phyloP scores from a whole-genome alignment of 2,888 invertebrate species.

The Steinernema carpocapsae region DNA sequence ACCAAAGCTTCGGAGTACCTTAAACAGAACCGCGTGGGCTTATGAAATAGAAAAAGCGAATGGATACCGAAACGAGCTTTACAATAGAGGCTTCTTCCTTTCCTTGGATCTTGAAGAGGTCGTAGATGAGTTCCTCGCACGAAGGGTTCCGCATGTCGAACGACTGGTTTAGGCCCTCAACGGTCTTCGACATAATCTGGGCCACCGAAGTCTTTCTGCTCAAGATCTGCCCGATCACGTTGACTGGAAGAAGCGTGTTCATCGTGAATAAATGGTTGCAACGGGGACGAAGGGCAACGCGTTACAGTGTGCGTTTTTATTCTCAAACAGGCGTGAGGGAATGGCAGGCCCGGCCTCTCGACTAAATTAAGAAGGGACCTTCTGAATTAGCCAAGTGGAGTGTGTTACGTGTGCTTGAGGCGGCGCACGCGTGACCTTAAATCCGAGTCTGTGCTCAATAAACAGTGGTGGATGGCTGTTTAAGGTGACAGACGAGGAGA shows the following conservation, averaged over 20 bases:
- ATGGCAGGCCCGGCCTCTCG: neutral
- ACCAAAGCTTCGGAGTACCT: slow-evolving; percentile 52
- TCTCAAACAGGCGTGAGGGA: neutral
- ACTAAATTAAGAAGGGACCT: neutral
- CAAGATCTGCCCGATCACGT: slow-evolving; percentile 55
- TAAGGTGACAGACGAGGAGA: neutral
- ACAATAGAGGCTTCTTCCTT: slow-evolving; percentile 52
- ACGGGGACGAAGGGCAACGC: neutral
- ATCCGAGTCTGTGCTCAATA: neutral
- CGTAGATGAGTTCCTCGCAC: slow-evolving; percentile 55
- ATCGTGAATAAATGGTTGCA: too few relatives aligned
- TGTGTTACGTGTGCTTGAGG: neutral
- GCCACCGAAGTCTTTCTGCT: slow-evolving; percentile 51
- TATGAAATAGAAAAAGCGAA: too few relatives aligned
- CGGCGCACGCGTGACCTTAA: neutral
- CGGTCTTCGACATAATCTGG: slow-evolving; percentile 51
- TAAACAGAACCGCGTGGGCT: neutral
- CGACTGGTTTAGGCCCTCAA: slow-evolving; percentile 50
- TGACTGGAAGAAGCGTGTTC: slow-evolving; percentile 53
- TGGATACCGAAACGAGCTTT: slow-evolving; percentile 42
- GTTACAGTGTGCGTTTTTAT: slow-evolving; percentile 1
- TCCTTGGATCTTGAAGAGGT: slow-evolving; percentile 52
- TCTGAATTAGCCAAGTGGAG: neutral
- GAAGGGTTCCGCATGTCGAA: slow-evolving; percentile 41
- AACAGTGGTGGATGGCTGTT: neutral